Base-by-base conservation (phyloP, 2,113 vertebrate species). In the Anolis carolinensis region DNA sequence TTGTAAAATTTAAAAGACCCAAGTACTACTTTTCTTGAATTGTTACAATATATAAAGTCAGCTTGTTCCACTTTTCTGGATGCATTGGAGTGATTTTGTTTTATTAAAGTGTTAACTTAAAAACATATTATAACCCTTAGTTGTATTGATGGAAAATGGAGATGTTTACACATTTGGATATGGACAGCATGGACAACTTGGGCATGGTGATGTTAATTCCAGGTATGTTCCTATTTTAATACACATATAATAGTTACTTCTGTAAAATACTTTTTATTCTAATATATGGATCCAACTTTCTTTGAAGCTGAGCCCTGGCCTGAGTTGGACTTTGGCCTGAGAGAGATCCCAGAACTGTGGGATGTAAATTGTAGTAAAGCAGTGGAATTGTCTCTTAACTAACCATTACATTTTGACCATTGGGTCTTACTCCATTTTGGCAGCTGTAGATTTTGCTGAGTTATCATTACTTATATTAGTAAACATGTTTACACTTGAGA, bases 111-210 rank as follows among this genome's bases (percentile, higher is more conserved):
- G 72, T 30, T 65, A 80, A 76, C 27, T 74, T 32, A 80, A 85
- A 92, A 85, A 20, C 20, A 75, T 67, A 0, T 72, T 87, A 91
- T 94, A 52, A 18, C 88, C 91, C 95, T 88, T 94, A 99, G 99
- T 99, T 96, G 98, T 99, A 85, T 95, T 99, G 90, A 99, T 99
- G 99, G 98, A 99, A 93, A 99, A 99, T 86, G 99, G 98, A 87
- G 98, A 99, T 79, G 99, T 99, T 91, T 99, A 98, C 93, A 98
- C 98, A 0, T 99, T 99, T 95, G 99, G 99, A 84, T 99, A 99
- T 48, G 99, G 99, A 18, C 99, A 99, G 86, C 98, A 99, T 50
- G 99, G 99, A 9, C 99, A 99, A 44, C 97, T 99, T 5, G 99
- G 99, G 79, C 99, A 99, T 0, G 99, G 98, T 87, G 99, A 99